Percentiles rank a stretch among this genome's conserved stretches.
phyloP scores from a whole-genome alignment of 2,113 vertebrate genomes.

The Alosa alosa region DNA sequence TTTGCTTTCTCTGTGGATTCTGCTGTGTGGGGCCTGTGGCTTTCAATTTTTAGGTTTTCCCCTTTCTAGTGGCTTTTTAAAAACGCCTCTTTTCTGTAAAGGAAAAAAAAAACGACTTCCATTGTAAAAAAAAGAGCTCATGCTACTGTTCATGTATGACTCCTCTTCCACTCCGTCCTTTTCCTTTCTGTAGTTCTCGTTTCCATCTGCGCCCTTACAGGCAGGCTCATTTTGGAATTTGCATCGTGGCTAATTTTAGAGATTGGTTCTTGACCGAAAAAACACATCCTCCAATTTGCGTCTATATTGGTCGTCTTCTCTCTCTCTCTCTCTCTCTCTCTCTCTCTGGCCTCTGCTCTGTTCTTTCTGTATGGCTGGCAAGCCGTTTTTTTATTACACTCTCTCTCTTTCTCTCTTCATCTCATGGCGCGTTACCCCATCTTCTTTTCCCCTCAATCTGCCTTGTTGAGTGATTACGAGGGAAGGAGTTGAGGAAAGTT shows the following conservation, averaged over 20 bases:
- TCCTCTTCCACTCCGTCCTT: constrained; percentile 46
- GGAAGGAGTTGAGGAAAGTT: constrained; percentile 1
- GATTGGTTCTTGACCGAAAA: constrained; percentile 75
- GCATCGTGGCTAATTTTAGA: constrained; percentile 76
- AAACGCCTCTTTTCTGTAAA: constrained; percentile 62
- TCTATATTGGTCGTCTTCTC: constrained; percentile 71
- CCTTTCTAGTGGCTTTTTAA: constrained; percentile 63
- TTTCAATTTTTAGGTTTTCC: constrained; percentile 58
- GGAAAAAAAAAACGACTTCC: constrained; percentile 33
- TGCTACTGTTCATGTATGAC: constrained; percentile 57
- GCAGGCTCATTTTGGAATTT: constrained; percentile 69
- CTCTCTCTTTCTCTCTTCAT: constrained; percentile 40
- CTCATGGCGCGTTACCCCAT: neutral
- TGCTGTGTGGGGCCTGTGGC: constrained; percentile 57
- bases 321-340: constrained; percentile 57
- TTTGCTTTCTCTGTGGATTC: constrained; percentile 55
- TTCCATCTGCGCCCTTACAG: constrained; percentile 59
- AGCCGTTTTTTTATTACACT: constrained; percentile 31
- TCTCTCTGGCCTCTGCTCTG: constrained; percentile 16
- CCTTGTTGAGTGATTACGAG: constrained; percentile 2
- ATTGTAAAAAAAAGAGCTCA: constrained; percentile 50
- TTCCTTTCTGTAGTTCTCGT: constrained; percentile 51
- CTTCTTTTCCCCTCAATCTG: neutral
- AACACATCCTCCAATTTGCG: constrained; percentile 76
- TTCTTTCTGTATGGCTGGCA: constrained; percentile 1